These are phyloP conservation scores for Eupithecia dodoneata DNA, from an alignment of 2,888 invertebrate species.

Conservation along the genomic window DNA sequence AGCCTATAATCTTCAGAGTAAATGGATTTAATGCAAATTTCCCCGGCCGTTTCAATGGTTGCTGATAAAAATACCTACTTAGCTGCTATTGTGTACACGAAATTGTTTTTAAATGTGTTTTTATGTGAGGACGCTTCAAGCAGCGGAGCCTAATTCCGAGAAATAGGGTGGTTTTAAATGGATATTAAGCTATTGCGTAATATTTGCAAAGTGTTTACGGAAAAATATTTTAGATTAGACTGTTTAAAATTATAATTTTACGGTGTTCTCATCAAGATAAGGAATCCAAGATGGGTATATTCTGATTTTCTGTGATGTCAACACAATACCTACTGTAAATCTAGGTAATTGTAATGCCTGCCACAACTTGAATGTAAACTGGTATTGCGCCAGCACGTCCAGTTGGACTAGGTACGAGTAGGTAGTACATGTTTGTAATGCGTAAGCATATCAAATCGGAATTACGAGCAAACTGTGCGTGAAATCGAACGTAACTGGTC, in stretches of 20 bases:
- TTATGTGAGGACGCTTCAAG: conserved; percentile 44
- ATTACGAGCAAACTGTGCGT: conserved; percentile 35
- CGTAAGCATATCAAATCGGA: conserved; percentile 35
- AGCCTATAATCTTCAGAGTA: conserved; percentile 73
- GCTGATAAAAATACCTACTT: conserved; percentile 67
- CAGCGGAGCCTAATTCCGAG: conserved; percentile 38
- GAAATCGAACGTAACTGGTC: conserved; percentile 28
- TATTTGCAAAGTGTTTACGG: conserved; percentile 33
- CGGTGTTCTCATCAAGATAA: not conserved
- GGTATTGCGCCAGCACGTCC: conserved; percentile 33
- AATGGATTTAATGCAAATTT: conserved; percentile 79
- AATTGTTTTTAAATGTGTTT: conserved; percentile 62
- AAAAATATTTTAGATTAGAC: conserved; percentile 4
- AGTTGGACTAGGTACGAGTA: conserved; percentile 33
- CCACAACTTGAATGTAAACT: conserved; percentile 32
- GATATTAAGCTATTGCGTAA: conserved; percentile 35
- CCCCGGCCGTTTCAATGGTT: conserved; percentile 63
- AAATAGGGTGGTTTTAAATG: conserved; percentile 41
- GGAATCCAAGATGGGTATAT: not conserved
- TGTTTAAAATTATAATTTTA: conserved; percentile 4
- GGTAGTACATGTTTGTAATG: conserved; percentile 40
- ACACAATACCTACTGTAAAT: not conserved
- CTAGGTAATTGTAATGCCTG: conserved; percentile 2
- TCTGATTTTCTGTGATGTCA: not conserved
- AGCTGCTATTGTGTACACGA: conserved; percentile 62